Conservation (phyloP, 2,113 vertebrate species). For the Macaca nemestrina region DNA sequence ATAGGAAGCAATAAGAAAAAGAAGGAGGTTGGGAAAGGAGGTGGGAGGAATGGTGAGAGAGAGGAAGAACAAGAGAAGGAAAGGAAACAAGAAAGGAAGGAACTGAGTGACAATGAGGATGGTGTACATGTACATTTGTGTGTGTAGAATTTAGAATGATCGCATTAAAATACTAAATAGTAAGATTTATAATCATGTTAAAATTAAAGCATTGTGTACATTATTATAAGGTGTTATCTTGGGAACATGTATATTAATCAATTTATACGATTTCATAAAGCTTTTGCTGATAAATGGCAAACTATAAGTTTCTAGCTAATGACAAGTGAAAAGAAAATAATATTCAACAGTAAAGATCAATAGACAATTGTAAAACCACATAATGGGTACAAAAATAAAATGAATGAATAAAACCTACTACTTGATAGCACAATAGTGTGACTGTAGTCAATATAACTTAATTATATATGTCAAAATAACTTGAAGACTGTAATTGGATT, state of each 20-base stretch:
- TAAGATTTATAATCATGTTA: not conserved
- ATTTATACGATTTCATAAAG: not conserved
- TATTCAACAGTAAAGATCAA: not conserved
- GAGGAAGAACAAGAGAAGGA: not conserved
- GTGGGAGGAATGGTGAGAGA: not conserved
- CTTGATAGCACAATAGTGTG: no score
- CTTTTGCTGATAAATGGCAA: not conserved
- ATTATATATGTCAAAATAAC: no score
- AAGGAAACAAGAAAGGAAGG: not conserved
- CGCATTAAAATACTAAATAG: not conserved
- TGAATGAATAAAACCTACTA: no score
- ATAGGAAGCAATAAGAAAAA: not conserved
- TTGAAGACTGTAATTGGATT: no score
- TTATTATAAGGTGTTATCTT: not conserved
- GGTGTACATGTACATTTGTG: not conserved
- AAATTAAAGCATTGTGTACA: not conserved
- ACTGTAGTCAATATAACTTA: no score
- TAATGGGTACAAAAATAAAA: no score
- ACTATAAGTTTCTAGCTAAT: not conserved
- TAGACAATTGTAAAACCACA: not conserved
- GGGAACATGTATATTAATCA: not conserved
- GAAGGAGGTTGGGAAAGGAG: rapidly evolving
- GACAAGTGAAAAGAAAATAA: not conserved
- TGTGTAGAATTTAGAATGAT: not conserved
- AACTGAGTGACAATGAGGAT: no score